Percentiles rank a stretch among this genome's conserved stretches.
These are phyloP conservation scores for Napeogenes inachia DNA, from an alignment of 2,888 invertebrate genomes.

Conservation along the genomic window DNA sequence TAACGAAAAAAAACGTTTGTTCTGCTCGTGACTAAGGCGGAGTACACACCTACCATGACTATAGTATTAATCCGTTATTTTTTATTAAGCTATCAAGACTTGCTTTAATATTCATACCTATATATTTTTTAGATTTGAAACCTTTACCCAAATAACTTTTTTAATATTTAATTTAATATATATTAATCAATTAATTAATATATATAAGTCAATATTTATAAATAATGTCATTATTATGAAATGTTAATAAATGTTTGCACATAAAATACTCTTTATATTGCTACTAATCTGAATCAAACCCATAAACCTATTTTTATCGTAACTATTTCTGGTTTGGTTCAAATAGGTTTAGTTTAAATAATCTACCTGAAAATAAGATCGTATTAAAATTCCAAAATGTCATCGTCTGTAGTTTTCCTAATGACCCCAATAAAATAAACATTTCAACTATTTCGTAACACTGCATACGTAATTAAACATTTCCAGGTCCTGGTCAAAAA, in stretches of 20 bases:
- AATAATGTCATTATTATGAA: no score
- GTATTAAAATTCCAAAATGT: not conserved
- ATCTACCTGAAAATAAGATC: no score
- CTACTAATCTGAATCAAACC: no score
- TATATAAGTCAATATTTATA: no score
- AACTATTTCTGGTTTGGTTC: not conserved
- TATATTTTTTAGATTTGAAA: no score
- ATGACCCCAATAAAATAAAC: conserved; percentile 33
- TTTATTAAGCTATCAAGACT: not conserved
- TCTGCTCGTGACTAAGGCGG: conserved; percentile 37
- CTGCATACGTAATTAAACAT: conserved; percentile 66
- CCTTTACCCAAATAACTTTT: no score
- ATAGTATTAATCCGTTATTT: not conserved
- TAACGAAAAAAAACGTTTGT: conserved; percentile 20
- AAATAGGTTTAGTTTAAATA: not conserved
- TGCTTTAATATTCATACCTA: no score
- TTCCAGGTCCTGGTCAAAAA: conserved; percentile 68
- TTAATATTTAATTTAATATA: no score
- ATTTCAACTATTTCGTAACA: conserved; percentile 48
- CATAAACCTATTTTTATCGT: no score
- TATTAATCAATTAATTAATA: no score
- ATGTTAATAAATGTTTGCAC: no score
- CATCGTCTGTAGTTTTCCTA: conserved; percentile 18
- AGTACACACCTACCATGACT: conserved; percentile 4
- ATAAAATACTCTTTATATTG: no score